Base-by-base conservation (phyloP, 2,888 invertebrate genomes). In the Pilophorus perplexus region DNA sequence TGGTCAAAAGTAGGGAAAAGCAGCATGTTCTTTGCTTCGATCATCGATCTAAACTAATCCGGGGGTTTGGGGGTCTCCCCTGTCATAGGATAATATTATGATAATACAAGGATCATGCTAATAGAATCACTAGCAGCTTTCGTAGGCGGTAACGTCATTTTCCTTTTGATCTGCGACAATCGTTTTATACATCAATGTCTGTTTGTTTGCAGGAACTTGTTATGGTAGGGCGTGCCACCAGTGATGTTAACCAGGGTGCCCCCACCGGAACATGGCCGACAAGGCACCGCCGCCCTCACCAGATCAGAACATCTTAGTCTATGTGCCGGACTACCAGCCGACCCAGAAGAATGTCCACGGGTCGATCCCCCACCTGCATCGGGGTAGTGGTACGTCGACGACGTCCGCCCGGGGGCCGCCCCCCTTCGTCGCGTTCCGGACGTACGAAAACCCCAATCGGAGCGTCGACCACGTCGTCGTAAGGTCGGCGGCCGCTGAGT, bases 401-500 rank as follows among this genome's bases (percentile, higher is more conserved):
- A 59, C 42, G 8, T 25, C 42, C 22, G 40, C 42, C 12, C 12
- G 52, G 25, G 62, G 62, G 28, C 62, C 46, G 33, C 46, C 46
- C 10, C 62, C 62, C 8, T 62, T 62, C 22, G 62, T 62, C 16
- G 44, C 62, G 5, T 52, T 44, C 27, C 50, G 52, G n/a, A 64
- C 52, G 2, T 64, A 64, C 40, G 64, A 64, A 22, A 64, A 54
- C 20, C 37, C 40, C 20, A 64, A 74, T 83, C 83, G 65, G 20
- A 46, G 20, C 22, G 27, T 40, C 1, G 62, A 46, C 14, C 28
- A 44, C 2, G 52, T 20, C 2, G 18, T 40, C 2, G 82, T 80
- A 65, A 79, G 82, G 42, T 82, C 83, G 40, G 84, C 83, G 73
- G 79, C 83, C 66, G 82, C 82, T 42, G 83, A 83, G 74, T 83